A percentile compares a stretch with the other conserved stretches of the same genome.
These are phyloP conservation scores for Drosophila kokeensis DNA, from an alignment of 2,888 invertebrate species.

Conservation along the genomic window DNA sequence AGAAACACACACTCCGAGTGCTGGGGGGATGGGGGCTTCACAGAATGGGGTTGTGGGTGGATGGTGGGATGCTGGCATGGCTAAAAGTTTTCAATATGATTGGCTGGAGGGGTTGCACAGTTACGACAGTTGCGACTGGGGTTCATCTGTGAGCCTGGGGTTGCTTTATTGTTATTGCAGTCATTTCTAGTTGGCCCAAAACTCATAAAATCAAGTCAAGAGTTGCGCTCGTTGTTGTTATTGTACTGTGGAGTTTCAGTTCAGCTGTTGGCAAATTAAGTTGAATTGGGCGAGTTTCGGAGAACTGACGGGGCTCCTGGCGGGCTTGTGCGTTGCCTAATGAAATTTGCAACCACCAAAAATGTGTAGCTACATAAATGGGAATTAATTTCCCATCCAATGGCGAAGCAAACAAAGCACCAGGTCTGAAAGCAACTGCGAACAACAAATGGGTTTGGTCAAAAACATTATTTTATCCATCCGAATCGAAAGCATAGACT, in stretches of 20 bases:
- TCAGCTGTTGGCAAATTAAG: slow-evolving; percentile 52
- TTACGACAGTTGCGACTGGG: slow-evolving; percentile 21
- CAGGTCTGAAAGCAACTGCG: not conserved
- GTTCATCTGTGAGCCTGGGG: slow-evolving; percentile 26
- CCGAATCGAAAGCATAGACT: slow-evolving; percentile 19
- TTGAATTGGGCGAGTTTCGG: slow-evolving; percentile 25
- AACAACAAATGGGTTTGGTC: slow-evolving; percentile 57
- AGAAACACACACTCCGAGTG: slow-evolving; percentile 35
- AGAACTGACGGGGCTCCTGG: not conserved
- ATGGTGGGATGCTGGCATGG: not conserved
- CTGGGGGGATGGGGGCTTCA: not conserved
- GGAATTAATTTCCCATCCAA: slow-evolving; percentile 66
- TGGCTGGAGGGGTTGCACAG: slow-evolving; percentile 70
- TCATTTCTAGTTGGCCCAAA: slow-evolving; percentile 69
- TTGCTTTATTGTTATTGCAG: slow-evolving; percentile 77
- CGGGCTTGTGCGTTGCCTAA: slow-evolving; percentile 36
- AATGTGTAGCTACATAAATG: slow-evolving; percentile 57
- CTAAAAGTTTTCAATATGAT: slow-evolving; percentile 82
- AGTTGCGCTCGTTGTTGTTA: slow-evolving; percentile 52
- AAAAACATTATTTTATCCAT: slow-evolving; percentile 12
- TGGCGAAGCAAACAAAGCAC: slow-evolving; percentile 43
- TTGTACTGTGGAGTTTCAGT: slow-evolving; percentile 37
- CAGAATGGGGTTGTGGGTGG: not conserved
- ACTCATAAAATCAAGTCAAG: slow-evolving; percentile 77
- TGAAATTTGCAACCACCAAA: slow-evolving; percentile 73